Conservation (phyloP, 2,113 vertebrate genomes). For the Merops nubicus region DNA sequence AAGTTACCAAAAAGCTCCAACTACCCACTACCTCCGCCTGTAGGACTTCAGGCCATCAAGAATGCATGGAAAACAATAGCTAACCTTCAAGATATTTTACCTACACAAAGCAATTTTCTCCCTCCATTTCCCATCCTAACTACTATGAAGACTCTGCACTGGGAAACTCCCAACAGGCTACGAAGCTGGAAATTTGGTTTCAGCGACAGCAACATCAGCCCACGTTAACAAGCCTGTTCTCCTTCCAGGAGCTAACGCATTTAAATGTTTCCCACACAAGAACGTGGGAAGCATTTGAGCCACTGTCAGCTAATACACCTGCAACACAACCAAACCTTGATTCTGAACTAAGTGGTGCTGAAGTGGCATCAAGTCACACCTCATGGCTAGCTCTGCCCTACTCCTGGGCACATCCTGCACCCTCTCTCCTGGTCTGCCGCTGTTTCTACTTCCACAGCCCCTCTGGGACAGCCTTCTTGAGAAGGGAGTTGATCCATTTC, state of each 20-base stretch:
- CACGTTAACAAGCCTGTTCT: neutral
- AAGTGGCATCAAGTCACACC: accelerated
- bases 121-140: neutral
- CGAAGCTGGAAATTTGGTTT: neutral
- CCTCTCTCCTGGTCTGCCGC: accelerated
- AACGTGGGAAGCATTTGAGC: neutral
- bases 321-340: accelerated
- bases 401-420: neutral
- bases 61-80: neutral
- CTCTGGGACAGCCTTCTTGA: accelerated
- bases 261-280: neutral
- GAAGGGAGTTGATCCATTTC: accelerated
- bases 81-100: neutral
- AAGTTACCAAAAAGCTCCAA: neutral
- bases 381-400: accelerated
- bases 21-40: neutral
- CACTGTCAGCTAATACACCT: neutral
- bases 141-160: neutral
- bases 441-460: accelerated
- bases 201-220: neutral
- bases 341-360: accelerated
- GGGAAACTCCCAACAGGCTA: neutral
- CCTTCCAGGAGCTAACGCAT: neutral
- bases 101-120: neutral
- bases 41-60: neutral